Percentiles rank a stretch among this genome's conserved stretches.
Evolutionary conservation across 2,113 vertebrate genomes (phyloP).

Genomic region (Corythoichthys haematopterus): DNA sequence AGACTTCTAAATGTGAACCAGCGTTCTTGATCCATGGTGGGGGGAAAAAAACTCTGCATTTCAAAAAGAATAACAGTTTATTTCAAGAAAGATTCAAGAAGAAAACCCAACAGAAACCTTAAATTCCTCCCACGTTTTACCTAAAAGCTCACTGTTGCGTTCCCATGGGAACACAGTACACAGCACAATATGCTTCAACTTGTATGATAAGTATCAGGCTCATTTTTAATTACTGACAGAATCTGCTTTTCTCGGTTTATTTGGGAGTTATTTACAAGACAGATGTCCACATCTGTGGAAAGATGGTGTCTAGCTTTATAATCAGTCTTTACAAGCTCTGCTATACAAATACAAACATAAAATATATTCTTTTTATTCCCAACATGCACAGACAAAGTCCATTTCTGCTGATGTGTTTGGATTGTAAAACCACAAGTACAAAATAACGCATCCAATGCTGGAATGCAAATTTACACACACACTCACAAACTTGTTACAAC

Average conservation of each 20-base stretch:
- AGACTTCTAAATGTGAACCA: not conserved
- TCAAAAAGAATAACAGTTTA: not conserved
- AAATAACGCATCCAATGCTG: not conserved
- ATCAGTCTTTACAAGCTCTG: slow-evolving; percentile 19
- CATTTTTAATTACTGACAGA: slow-evolving; percentile 48
- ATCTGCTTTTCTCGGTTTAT: slow-evolving; percentile 30
- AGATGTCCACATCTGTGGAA: slow-evolving; percentile 40
- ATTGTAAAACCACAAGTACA: not conserved
- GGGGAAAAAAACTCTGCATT: not conserved
- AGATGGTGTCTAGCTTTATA: slow-evolving; percentile 13
- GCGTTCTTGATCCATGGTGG: not conserved
- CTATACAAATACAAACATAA: not conserved
- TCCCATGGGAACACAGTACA: slow-evolving; percentile 38
- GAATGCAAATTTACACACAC: not conserved
- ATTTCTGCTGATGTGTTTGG: not conserved
- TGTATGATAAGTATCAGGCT: slow-evolving; percentile 28
- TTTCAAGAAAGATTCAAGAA: not conserved
- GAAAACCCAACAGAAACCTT: slow-evolving; percentile 10
- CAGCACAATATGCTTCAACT: slow-evolving; percentile 50
- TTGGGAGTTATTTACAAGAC: slow-evolving; percentile 34
- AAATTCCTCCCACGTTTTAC: slow-evolving; percentile 16
- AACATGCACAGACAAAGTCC: not conserved
- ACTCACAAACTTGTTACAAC: slow-evolving; percentile 10
- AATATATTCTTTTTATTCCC: not conserved
- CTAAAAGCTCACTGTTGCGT: slow-evolving; percentile 36